These are phyloP conservation scores for Spicauda simplicius DNA, from an alignment of 2,888 invertebrate species.

Conservation along the genomic window DNA sequence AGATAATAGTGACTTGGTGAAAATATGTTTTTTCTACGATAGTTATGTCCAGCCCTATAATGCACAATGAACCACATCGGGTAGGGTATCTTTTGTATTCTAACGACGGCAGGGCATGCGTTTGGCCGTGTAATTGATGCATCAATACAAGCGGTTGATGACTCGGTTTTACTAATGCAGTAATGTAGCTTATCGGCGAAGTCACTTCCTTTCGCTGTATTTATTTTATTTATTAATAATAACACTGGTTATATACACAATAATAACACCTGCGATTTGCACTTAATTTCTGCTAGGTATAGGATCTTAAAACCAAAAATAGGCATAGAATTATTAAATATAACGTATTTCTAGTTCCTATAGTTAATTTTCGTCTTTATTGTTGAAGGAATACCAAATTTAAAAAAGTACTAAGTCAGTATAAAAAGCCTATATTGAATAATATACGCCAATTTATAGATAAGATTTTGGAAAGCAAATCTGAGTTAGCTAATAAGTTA, in stretches of 20 bases:
- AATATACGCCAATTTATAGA: too few relatives aligned
- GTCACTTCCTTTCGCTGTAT: neutral
- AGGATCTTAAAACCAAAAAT: neutral
- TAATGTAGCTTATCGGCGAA: slow-evolving; percentile 22
- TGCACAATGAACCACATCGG: slow-evolving; percentile 62
- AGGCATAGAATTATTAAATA: too few relatives aligned
- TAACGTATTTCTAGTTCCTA: too few relatives aligned
- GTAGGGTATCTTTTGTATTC: slow-evolving; percentile 69
- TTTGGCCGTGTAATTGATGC: slow-evolving; percentile 66
- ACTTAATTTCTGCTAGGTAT: neutral
- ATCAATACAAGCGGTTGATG: slow-evolving; percentile 47
- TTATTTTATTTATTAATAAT: neutral
- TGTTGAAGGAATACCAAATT: too few relatives aligned
- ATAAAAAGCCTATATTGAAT: too few relatives aligned
- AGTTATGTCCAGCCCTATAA: slow-evolving; percentile 9
- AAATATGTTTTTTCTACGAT: too few relatives aligned
- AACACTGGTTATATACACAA: neutral
- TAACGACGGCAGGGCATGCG: slow-evolving; percentile 68
- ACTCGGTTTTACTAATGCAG: slow-evolving; percentile 39
- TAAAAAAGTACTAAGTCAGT: too few relatives aligned
- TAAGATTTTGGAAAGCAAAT: too few relatives aligned
- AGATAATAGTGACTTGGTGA: too few relatives aligned
- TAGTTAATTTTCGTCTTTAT: too few relatives aligned
- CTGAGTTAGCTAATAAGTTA: too few relatives aligned
- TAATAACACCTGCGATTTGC: neutral